These are phyloP conservation scores for Wasmannia auropunctata DNA, from an alignment of 1,140 invertebrate species.

Conservation along the genomic window DNA sequence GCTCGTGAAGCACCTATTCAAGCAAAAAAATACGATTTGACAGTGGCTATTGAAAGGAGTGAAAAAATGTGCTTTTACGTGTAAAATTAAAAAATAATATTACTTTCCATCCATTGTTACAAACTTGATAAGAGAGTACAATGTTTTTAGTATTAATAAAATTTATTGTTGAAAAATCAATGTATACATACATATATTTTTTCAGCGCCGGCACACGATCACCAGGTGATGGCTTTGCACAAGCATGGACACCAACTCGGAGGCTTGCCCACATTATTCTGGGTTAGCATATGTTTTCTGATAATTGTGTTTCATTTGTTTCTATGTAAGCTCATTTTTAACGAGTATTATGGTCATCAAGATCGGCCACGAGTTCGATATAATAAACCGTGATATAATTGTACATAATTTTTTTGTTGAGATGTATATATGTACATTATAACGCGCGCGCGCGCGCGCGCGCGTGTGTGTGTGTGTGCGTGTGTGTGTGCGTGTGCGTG, in stretches of 20 bases:
- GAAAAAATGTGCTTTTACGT: too few relatives aligned
- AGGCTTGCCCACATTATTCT: constrained; percentile 96
- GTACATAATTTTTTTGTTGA: constrained; percentile 69
- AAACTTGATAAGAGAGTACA: too few relatives aligned
- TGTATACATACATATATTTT: constrained; percentile 47
- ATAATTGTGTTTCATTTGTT: constrained; percentile 98
- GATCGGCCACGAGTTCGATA: constrained; percentile 88
- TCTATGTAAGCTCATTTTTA: constrained; percentile 96
- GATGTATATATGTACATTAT: constrained; percentile 71
- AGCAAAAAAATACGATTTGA: too few relatives aligned
- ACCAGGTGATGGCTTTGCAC: constrained; percentile 96
- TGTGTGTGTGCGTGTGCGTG: too few relatives aligned
- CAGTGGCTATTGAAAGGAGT: too few relatives aligned
- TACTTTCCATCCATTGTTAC: too few relatives aligned
- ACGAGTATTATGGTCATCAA: constrained; percentile 92
- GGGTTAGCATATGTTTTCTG: constrained; percentile 95
- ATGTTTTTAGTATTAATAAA: not conserved
- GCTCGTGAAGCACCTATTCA: too few relatives aligned
- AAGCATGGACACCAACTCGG: constrained; percentile 96
- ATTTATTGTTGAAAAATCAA: not conserved
- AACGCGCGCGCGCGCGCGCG: too few relatives aligned
- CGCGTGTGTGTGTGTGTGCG: too few relatives aligned
- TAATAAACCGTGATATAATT: constrained; percentile 87
- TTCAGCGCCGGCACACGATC: constrained; percentile 96
- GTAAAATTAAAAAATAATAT: too few relatives aligned